Base-by-base conservation (phyloP, 2,113 vertebrate genomes). In the Carassius auratus region DNA sequence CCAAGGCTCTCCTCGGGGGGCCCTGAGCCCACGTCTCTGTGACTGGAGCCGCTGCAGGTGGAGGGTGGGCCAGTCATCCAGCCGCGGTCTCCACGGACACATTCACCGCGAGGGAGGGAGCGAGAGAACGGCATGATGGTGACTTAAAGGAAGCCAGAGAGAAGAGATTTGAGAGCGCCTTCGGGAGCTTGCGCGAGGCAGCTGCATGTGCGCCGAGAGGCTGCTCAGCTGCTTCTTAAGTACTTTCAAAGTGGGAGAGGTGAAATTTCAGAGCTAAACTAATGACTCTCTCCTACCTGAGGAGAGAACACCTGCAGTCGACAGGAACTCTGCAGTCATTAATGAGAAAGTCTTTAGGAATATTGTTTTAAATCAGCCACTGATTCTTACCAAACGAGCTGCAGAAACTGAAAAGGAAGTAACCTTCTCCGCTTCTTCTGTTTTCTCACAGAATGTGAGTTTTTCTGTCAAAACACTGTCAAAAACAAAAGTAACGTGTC, bases 31-130 rank as follows among this genome's bases (percentile, higher is more conserved):
- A 21, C 42, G 36, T 57, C 50, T 78, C 80, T 87, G 83, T 45
- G 84, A 87, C 86, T 90, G 69, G 90, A 64, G 52, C 17, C n/a
- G 8, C 36, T 33, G 90, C 88, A 92, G 89, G 89, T 90, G 90
- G 90, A 88, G 87, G 86, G 78, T 85, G 86, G 77, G 83, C 84
- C 84, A 86, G 81, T 85, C 87, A 87, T 90, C 84, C 85, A 87
- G 76, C 76, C 61, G 55, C 69, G 77, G 78, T 86, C 84, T 90
- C 87, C 73, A 77, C 42, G 83, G 90, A 91, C 87, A 89, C 92
- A 81, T 84, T 86, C 38, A 88, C 38, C 87, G 87, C 78, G 84
- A 80, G 86, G 75, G 74, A 76, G 90, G 86, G 30, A 64, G 76
- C n/a, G 57, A 52, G 52, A 69, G 68, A 76, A 73, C 10, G 45